Evolutionary conservation across 2,888 invertebrate genomes (phyloP).

Genomic region (Ischnus inquisitorius): DNA sequence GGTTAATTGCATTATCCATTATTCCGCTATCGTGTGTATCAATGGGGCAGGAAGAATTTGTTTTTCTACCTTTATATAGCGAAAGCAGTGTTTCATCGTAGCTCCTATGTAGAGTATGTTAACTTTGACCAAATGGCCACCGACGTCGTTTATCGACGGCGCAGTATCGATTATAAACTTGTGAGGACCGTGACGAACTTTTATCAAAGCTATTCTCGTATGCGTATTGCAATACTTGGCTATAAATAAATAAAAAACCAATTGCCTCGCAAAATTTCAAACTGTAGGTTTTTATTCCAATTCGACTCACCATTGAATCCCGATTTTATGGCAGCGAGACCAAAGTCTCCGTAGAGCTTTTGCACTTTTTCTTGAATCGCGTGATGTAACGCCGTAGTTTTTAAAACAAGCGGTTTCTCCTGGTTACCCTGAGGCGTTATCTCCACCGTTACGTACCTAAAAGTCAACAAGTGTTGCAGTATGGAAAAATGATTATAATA

Average conservation of each 20-base stretch:
- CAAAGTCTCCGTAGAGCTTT: slow-evolving; percentile 92
- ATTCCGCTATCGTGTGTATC: neutral
- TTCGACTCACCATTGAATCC: slow-evolving; percentile 87
- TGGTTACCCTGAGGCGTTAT: slow-evolving; percentile 87
- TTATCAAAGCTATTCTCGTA: slow-evolving; percentile 91
- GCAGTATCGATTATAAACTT: slow-evolving; percentile 89
- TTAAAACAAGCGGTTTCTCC: slow-evolving; percentile 86
- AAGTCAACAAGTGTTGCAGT: neutral
- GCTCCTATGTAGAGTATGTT: slow-evolving; percentile 92
- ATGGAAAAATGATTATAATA: slow-evolving; percentile 16
- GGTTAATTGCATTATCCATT: neutral
- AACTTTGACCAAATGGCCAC: slow-evolving; percentile 88
- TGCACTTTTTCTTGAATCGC: slow-evolving; percentile 89
- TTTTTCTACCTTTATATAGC: slow-evolving; percentile 87
- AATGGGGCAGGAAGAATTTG: neutral
- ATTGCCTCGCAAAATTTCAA: neutral
- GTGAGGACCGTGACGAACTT: slow-evolving; percentile 92
- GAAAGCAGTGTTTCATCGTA: slow-evolving; percentile 92
- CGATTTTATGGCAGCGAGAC: slow-evolving; percentile 89
- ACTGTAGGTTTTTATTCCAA: neutral
- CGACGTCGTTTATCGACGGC: slow-evolving; percentile 90
- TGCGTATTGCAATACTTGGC: slow-evolving; percentile 93
- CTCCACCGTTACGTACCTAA: slow-evolving; percentile 90
- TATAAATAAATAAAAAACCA: slow-evolving; percentile 75
- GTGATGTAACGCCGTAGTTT: slow-evolving; percentile 86